These are phyloP conservation scores for Megastigmus dorsalis DNA, from an alignment of 2,888 invertebrate genomes.

Conservation along the genomic window DNA sequence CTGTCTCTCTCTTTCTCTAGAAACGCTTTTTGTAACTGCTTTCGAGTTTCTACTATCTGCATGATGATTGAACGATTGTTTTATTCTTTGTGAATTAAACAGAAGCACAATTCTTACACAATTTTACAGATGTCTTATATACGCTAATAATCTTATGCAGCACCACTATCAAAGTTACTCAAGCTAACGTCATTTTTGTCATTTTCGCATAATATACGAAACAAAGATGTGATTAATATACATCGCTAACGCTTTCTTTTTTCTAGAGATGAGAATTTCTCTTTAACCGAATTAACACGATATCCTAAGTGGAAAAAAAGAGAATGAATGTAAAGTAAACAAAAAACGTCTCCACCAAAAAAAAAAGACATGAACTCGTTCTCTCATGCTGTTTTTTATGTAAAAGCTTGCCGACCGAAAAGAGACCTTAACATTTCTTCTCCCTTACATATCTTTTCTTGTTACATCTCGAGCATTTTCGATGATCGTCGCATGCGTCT, in stretches of 20 bases:
- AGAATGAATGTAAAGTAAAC: background rate
- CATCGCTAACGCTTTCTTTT: too few species aligned
- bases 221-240: too few species aligned
- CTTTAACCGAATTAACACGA: constrained; percentile 22
- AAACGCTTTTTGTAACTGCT: constrained; percentile 34
- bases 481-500: constrained; percentile 43
- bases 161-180: too few species aligned
- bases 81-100: too few species aligned
- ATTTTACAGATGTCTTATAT: too few species aligned
- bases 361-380: constrained; percentile 5
- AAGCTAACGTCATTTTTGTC: too few species aligned
- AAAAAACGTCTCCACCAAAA: constrained; percentile 33
- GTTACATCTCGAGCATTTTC: constrained; percentile 30
- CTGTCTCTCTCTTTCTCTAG: too few species aligned
- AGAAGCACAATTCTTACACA: too few species aligned
- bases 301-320: background rate
- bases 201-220: constrained; percentile 15
- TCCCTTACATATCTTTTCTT: constrained; percentile 3
- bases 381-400: constrained; percentile 19
- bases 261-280: background rate
- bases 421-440: constrained; percentile 6
- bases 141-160: too few species aligned
- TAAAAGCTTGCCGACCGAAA: constrained; percentile 20
- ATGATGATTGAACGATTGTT: too few species aligned
- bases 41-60: too few species aligned